Evolutionary conservation across 2,113 vertebrate species (phyloP), one percentile per base, ranked within the genome.

Genomic region (Microcebus griseorufus): DNA sequence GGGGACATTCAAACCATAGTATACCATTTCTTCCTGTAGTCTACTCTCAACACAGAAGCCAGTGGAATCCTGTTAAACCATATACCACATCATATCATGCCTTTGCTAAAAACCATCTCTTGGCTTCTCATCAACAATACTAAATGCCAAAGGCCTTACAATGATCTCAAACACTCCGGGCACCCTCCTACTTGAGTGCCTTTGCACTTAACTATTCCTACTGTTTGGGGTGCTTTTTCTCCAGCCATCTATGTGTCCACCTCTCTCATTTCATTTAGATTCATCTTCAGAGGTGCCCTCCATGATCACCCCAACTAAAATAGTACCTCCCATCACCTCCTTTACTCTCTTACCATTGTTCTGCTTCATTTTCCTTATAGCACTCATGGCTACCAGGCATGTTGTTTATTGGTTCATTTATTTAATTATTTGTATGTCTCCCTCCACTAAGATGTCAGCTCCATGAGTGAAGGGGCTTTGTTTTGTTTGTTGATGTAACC

Each of bases 341-440:
- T 88, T 70, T 70, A 51, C 18, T 88, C 14, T 85, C 42, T 88
- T 67, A 90, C 60, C 42, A 75, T 51, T 95, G 29, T 17, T 20
- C 8, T 93, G 27, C 69, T 88, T 92, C 67, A 62, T 82, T 94
- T 97, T 96, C 34, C 20, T 89, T 85, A 86, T 53, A 94, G 48
- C 9, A 72, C n/a, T 79, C 10, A 72, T 70, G 55, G 82, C 14
- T 89, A 34, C 25, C 48, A 93, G 29, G 29, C 22, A 51, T 75
- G 83, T 62, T 88, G 8, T 86, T 92, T 92, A 37, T 39, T 90
- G 94, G 84, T 93, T 64, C 22, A 62, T 65, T 78, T 42, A 65
- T 48, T 75, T 82, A 29, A 80, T 88, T 69, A 88, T 91, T 94
- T 65, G 27, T 92, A 27, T 87, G 25, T 81, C 32, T 90, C 60